Evolutionary conservation across 35 echinoderm and acorn worm species (phyloP).

Genomic region (Stichopus chloronotus): DNA sequence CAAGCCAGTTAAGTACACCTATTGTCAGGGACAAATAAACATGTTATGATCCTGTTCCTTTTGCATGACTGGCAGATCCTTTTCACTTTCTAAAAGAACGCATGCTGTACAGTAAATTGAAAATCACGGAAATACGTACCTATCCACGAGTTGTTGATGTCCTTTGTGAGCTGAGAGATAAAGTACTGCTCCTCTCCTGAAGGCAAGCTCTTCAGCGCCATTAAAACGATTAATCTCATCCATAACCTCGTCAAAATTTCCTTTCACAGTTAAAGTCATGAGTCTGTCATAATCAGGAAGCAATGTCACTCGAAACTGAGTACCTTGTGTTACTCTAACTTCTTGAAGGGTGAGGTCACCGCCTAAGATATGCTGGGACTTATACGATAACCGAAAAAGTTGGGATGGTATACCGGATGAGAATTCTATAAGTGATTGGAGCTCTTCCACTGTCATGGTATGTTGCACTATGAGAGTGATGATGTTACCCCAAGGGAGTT

Average conservation of each 20-base stretch:
- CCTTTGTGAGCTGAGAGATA: conserved; percentile 84
- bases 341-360: conserved; percentile 65
- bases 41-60: no score
- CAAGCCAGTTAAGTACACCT: no score
- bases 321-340: conserved; percentile 66
- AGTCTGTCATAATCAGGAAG: conserved; percentile 59
- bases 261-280: conserved; percentile 60
- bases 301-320: neutral
- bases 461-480: conserved; percentile 74
- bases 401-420: conserved; percentile 73
- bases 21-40: no score
- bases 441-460: conserved; percentile 68
- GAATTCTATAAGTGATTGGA: conserved; percentile 82
- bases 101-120: neutral
- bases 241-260: conserved; percentile 52
- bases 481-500: conserved; percentile 69
- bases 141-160: conserved; percentile 74
- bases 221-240: conserved; percentile 55
- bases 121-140: conserved; percentile 12
- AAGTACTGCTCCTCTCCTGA: conserved; percentile 55
- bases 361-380: conserved; percentile 42
- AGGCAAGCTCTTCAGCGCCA: conserved; percentile 26
- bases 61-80: no score
- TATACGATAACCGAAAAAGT: conserved; percentile 58
- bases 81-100: no score